Evolutionary conservation across 2,888 invertebrate species (phyloP).

Genomic region (Entomobrya multifasciata): DNA sequence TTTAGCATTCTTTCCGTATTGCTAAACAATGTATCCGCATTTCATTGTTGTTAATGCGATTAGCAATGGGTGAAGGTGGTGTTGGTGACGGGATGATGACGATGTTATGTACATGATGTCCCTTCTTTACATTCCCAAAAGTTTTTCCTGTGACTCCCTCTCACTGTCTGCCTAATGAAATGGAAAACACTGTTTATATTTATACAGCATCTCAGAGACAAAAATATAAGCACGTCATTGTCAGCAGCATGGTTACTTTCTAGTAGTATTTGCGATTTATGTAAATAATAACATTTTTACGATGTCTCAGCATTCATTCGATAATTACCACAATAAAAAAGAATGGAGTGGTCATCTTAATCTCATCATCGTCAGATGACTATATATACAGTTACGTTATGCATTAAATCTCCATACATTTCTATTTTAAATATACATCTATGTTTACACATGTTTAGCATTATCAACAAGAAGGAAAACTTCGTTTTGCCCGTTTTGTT

Average conservation of each 20-base stretch:
- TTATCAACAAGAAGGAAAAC: slow-evolving; percentile 22
- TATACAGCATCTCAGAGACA: no score
- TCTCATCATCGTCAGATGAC: not conserved
- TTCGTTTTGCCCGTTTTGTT: slow-evolving; percentile 36
- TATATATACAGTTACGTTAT: not conserved
- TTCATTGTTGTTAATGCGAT: slow-evolving; percentile 66
- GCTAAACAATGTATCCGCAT: slow-evolving; percentile 66
- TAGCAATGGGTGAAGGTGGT: slow-evolving; percentile 55
- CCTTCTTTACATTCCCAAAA: slow-evolving; percentile 6
- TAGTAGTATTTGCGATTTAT: slow-evolving; percentile 46
- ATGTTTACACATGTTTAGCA: slow-evolving; percentile 34
- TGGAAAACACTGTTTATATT: slow-evolving; percentile 33
- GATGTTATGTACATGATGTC: no score
- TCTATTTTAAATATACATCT: not conserved
- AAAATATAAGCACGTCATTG: slow-evolving; percentile 62
- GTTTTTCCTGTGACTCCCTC: not conserved
- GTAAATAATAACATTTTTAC: slow-evolving; percentile 35
- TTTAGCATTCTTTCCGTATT: slow-evolving; percentile 49
- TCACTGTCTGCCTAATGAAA: not conserved
- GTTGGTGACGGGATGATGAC: no score
- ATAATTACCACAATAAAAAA: slow-evolving; percentile 22
- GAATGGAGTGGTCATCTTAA: slow-evolving; percentile 12
- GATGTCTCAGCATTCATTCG: slow-evolving; percentile 29
- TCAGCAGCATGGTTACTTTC: slow-evolving; percentile 61
- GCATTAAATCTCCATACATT: slow-evolving; percentile 42